Evolutionary conservation across 1,140 invertebrate species (phyloP), one percentile per base, ranked within the genome.

Genomic region (Lasioglossum albipes): DNA sequence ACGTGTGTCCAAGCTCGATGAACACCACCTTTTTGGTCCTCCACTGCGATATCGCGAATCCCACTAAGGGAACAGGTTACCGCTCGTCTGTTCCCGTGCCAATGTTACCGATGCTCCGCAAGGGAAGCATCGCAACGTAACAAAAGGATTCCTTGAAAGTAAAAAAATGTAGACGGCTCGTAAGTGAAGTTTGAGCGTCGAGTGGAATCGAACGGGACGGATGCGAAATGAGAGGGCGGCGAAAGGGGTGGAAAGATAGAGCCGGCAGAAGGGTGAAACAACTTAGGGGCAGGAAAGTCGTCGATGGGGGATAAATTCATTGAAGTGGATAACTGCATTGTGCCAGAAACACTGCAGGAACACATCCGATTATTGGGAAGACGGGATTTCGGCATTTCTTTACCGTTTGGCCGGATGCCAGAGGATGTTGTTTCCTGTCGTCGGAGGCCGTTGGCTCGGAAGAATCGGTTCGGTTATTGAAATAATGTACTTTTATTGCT

Each of bases 281-380:
- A 68, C 36, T 64, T 54, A 77, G 16, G 74, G 69, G 6, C 73
- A 45, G 77, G 68, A 57, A 62, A 75, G 71, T 86, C 82, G 84
- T 81, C 78, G 82, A 66, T 72, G 75, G 74, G 57, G 87, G 84
- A 89, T 90, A 89, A 85, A 92, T 91, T 92, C 89, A 88, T 91
- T 89, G 83, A 87, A 90, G 89, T 90, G 89, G 91, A 92, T 91
- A 92, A 93, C 89, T 91, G 90, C 88, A 90, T 90, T 87, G 90
- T 92, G 91, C 90, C 91, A 91, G 87, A 81, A 91, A 91, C 89
- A 90, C 88, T 90, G 90, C 87, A 85, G 88, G 89, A 90, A 89
- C 90, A 92, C 90, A 91, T 93, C 91, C 92, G 91, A 93, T 92
- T 92, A 92, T 93, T 91, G 90, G 89, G 80, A 86, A 90, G 90